phyloP scores from a whole-genome alignment of 2,797 vertebrate genomes.

The Typhlichthys subterraneus region DNA sequence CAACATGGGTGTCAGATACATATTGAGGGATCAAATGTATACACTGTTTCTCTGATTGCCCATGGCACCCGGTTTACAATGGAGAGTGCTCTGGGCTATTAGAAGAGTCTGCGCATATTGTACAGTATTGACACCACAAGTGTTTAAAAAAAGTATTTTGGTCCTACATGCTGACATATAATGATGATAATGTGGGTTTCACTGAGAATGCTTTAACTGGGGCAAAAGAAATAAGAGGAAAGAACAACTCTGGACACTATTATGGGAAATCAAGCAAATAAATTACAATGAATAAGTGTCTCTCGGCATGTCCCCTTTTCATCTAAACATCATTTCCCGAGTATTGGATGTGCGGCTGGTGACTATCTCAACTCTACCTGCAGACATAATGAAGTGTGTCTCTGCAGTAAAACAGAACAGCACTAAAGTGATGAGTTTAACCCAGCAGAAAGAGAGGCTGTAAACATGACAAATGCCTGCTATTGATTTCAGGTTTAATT shows the following conservation, averaged over 20 bases:
- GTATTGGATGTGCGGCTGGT: conserved; percentile 88
- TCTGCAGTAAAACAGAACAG: conserved; percentile 99
- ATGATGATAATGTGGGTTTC: not conserved
- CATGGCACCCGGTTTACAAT: conserved; percentile 23
- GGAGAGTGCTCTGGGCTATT: not conserved
- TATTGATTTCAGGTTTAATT: conserved; percentile 99
- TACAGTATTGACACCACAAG: conserved; percentile 1
- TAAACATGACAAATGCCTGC: conserved; percentile 99
- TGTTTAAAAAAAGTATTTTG: conserved; percentile 5
- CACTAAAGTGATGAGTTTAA: conserved; percentile 99
- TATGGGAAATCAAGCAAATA: conserved; percentile 84
- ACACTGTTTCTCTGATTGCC: conserved; percentile 29
- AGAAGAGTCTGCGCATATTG: not conserved
- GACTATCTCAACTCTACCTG: conserved; percentile 99
- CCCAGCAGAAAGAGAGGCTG: conserved; percentile 99
- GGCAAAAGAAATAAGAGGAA: conserved; percentile 60
- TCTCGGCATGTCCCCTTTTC: conserved; percentile 84
- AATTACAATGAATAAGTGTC: conserved; percentile 86
- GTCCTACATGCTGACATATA: conserved; percentile 15
- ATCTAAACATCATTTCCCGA: conserved; percentile 89
- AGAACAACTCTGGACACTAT: conserved; percentile 56
- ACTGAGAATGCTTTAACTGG: conserved; percentile 19
- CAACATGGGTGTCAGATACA: conserved; percentile 27
- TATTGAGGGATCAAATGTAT: conserved; percentile 25
- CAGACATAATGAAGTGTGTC: conserved; percentile 99